Base-by-base conservation (phyloP, 2,888 invertebrate genomes). In the Dasysyrphus albostriatus region DNA sequence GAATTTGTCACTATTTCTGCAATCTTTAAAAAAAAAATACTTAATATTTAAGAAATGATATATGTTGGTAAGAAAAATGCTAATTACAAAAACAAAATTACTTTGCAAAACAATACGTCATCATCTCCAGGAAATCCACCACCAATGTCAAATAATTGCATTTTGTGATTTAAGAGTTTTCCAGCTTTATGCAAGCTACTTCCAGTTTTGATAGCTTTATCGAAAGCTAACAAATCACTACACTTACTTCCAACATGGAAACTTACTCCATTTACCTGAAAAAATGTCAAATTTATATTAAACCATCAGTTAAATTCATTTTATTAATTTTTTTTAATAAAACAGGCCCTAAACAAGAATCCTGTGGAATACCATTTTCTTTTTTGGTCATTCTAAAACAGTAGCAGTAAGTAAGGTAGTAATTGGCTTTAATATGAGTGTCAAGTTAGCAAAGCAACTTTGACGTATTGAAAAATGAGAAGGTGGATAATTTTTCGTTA, bases 191-290 rank as follows among this genome's bases (percentile, higher is more conserved):
- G 98, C 74, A 98, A 94, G 80, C 94, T 94, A 54, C 95, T 94
- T 8, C 96, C 95, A 85, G 95, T 94, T 49, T 93, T 93, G 78
- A 99, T 96, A 44, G 97, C 98, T 65, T 96, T 95, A 65, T 95
- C 93, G 93, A 96, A 99, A 56, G 97, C 97, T 6, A 94, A 95
- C 24, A 96, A 95, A 92, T 98, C 98, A 56, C 94, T 94, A 90
- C 98, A 98, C 29, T 98, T 98, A 5, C 98, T 98, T 3, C 98
- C 98, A 88, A 98, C 98, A 93, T 99, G 98, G 94, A 98, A 98
- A 89, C 98, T 98, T n/a, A 96, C 94, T 42, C 97, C 97, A 29
- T 95, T 93, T 81, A 96, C 95, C 94, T 95, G 89, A 5, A 88
- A 44, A 19, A 37, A 37, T 37, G 2, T 9, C 8, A 37, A 9